Conservation (phyloP, 2,113 vertebrate species). For the Nibea coibor region DNA sequence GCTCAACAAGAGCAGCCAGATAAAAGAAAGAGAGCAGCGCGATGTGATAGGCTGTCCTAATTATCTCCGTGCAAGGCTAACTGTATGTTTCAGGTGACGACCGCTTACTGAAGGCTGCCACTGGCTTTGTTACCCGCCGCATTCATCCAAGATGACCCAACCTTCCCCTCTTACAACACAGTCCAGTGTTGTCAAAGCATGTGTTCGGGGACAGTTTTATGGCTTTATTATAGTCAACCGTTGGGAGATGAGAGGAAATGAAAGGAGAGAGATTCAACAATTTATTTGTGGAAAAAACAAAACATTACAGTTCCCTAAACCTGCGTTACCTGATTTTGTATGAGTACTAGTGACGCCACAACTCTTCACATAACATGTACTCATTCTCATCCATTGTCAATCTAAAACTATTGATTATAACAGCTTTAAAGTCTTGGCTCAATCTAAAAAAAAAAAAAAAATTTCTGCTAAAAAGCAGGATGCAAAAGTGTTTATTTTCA, state of each 20-base stretch:
- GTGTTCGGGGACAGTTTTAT: background rate
- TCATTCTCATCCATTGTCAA: background rate
- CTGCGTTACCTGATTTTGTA: background rate
- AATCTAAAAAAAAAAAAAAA: background rate
- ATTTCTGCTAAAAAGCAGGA: background rate
- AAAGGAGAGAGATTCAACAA: background rate
- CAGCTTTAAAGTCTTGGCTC: background rate
- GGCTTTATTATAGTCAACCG: background rate
- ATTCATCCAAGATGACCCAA: slow-evolving; percentile 12
- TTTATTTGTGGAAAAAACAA: background rate
- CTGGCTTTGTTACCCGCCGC: slow-evolving; percentile 21
- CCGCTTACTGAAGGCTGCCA: slow-evolving; percentile 24
- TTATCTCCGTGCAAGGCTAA: slow-evolving; percentile 48
- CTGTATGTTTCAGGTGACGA: slow-evolving; percentile 33
- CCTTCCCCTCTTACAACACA: background rate
- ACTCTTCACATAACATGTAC: background rate
- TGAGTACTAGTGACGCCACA: too few species aligned
- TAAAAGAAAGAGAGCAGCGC: slow-evolving; percentile 57
- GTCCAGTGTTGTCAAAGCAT: background rate
- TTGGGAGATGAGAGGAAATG: background rate
- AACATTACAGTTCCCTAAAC: background rate
- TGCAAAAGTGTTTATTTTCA: background rate
- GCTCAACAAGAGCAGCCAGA: slow-evolving; percentile 61
- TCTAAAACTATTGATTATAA: background rate
- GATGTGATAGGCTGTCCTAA: slow-evolving; percentile 53